These are phyloP conservation scores for Lepus townsendii DNA, from an alignment of 2,797 vertebrate species.

Conservation along the genomic window DNA sequence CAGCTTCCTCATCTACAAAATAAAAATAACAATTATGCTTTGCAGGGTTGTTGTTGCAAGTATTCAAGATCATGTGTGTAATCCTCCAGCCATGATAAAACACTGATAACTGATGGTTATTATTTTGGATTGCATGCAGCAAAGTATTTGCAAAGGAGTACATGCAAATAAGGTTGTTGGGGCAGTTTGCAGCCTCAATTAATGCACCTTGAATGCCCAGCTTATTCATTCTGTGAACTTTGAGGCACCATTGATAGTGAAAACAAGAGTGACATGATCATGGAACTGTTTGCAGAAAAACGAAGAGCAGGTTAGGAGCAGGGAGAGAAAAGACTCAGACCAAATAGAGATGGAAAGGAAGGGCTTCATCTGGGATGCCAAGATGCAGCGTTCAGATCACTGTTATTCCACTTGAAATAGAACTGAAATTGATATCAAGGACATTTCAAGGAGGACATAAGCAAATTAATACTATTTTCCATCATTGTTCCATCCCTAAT, in stretches of 20 bases:
- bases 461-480: neutral
- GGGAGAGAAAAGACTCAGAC: neutral
- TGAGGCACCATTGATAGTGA: neutral
- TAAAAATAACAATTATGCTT: neutral
- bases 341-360: neutral
- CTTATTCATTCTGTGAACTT: neutral
- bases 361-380: rapidly evolving
- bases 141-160: neutral
- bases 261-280: neutral
- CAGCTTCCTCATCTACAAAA: neutral
- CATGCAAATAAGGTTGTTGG: neutral
- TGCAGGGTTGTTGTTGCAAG: neutral
- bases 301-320: neutral
- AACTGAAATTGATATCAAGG: neutral
- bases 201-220: neutral
- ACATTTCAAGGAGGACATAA: neutral
- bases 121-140: no score
- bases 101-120: no score
- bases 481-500: neutral
- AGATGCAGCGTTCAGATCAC: neutral
- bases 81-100: no score
- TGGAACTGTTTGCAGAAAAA: neutral
- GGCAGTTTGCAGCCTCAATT: neutral
- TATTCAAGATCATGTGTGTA: rapidly evolving
- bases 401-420: neutral